A percentile compares a stretch with the other conserved stretches of the same genome.
Conservation (phyloP, 1,140 invertebrate genomes). For the Drosophila melanica region DNA sequence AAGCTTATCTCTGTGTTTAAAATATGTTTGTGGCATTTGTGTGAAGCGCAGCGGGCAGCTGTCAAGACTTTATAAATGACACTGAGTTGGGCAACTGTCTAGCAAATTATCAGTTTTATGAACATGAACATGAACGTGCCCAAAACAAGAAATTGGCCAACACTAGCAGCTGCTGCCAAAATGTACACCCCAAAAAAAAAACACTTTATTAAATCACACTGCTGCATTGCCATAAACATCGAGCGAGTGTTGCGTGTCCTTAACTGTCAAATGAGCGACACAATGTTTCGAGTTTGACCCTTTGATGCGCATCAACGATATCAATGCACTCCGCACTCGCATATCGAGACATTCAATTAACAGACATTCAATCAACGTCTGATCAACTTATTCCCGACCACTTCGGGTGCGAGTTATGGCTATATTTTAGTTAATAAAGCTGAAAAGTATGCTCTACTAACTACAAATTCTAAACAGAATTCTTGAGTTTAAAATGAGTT, state of each 20-base stretch:
- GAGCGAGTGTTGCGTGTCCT: background rate
- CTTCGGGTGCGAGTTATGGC: too few relatives aligned
- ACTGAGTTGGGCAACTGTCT: conserved; percentile 5
- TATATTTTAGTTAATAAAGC: too few relatives aligned
- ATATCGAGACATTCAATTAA: conserved; percentile 8
- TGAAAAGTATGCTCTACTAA: too few relatives aligned
- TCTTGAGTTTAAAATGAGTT: too few relatives aligned
- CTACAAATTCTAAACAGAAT: too few relatives aligned
- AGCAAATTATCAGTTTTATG: conserved; percentile 43
- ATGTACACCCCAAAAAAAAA: background rate
- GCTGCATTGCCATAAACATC: background rate
- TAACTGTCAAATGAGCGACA: background rate
- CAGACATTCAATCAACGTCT: conserved; percentile 21
- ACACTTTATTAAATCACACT: conserved; percentile 15
- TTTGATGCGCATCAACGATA: background rate
- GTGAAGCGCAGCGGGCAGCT: conserved; percentile 5
- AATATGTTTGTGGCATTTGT: conserved; percentile 1
- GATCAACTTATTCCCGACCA: background rate
- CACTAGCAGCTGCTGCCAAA: conserved; percentile 9
- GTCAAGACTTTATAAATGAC: conserved; percentile 24
- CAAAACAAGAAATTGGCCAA: conserved; percentile 6
- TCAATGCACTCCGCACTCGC: background rate
- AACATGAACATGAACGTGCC: conserved; percentile 14
- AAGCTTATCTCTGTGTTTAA: conserved; percentile 9
- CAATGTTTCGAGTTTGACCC: background rate